Conservation (phyloP, 2,797 vertebrate genomes). For the Sebastolobus altivelis region DNA sequence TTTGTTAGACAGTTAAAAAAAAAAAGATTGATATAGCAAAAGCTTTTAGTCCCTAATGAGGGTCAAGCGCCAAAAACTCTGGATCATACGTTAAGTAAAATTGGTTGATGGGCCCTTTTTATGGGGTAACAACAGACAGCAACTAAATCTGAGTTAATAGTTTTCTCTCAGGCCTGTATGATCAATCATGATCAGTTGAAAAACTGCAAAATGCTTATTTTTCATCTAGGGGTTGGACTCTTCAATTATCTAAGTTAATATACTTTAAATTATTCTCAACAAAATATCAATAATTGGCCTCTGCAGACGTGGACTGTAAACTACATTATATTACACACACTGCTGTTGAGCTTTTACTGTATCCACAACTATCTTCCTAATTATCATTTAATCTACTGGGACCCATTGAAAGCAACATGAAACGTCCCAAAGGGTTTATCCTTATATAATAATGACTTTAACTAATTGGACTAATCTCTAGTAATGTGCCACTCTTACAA, state of each 20-base stretch:
- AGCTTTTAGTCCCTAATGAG: not conserved
- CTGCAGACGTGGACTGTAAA: not conserved
- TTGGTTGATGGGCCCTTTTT: not conserved
- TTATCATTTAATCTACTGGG: not conserved
- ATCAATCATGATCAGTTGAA: not conserved
- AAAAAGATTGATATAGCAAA: not conserved
- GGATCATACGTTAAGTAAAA: not conserved
- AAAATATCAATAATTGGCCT: not conserved
- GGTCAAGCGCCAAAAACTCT: not conserved
- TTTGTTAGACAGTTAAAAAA: not conserved
- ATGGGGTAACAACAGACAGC: not conserved
- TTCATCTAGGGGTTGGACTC: not conserved
- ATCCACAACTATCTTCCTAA: not conserved
- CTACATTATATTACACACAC: not conserved
- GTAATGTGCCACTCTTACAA: not conserved
- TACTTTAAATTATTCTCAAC: not conserved
- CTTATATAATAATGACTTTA: not conserved
- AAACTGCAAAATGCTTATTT: not conserved
- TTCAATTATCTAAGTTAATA: not conserved
- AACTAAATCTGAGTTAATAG: not conserved
- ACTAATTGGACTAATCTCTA: not conserved
- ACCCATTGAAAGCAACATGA: not conserved
- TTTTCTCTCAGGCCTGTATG: not conserved
- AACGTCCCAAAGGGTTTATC: not conserved
- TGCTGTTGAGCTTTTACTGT: not conserved